Base-by-base conservation (phyloP, 2,888 invertebrate species). In the Clepsis dumicolana region DNA sequence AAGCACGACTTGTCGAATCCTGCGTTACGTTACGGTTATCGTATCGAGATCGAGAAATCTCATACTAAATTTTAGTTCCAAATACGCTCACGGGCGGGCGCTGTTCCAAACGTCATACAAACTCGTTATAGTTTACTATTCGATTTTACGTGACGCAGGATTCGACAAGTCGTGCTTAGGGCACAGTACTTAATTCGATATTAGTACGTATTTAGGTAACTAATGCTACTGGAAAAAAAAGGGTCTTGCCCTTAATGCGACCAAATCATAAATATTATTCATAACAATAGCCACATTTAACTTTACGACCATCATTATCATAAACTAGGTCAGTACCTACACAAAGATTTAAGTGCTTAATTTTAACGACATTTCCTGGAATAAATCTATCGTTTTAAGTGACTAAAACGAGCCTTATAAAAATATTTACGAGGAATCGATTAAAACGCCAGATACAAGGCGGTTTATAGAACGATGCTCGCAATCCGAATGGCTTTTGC, bases 381-480 rank as follows among this genome's bases (percentile, higher is more conserved):
- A 50, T 66, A 62, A 66, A 66, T 66, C 24, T 38, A 48, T 3
- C 44, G 53, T 48, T 56, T n/a, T 35, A 66, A 62, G 56, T 56
- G 50, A 38, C 67, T 32, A 62, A 67, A 67, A 27, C 25, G 54
- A 48, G 44, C 24, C 62, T 41, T 63, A 50, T 63, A 57, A 57
- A 57, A 57, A 50, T 27, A 4, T 57, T 67, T 57, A 67, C 50
- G 62, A 50, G 29, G 21, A 57, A 67, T 67, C 67, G 62, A 67
- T 67, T 63, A 67, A 67, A 67, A 29, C 41, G 24, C 60, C 38
- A 67, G 56, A 63, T 57, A 67, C 18, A 63, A 29, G 62, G 27
- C 14, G 44, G 60, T 67, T 67, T 63, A 67, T 67, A 27, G 62
- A 41, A 29, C 24, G 16, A 16, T 38, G 38, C 50, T 61, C 29